Evolutionary conservation across 1,140 invertebrate species (phyloP).

Genomic region (Pseudobourletiella spinata): DNA sequence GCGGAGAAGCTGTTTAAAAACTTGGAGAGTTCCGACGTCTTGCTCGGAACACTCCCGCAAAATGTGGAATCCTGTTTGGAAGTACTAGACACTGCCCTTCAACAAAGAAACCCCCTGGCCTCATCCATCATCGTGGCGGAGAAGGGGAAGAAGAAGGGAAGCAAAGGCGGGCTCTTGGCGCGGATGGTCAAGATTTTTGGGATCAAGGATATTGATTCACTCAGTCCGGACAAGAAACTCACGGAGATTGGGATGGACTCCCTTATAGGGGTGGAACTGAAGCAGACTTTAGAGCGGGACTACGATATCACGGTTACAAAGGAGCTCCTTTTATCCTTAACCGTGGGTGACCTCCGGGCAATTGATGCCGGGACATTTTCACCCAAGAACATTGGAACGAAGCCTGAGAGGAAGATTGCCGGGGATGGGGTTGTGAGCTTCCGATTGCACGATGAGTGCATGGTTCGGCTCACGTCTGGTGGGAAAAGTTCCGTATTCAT

Average conservation of each 20-base stretch:
- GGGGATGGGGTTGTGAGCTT: neutral
- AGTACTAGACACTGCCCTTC: slow-evolving; percentile 73
- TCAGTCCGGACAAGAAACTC: slow-evolving; percentile 55
- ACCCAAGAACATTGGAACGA: neutral
- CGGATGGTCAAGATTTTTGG: slow-evolving; percentile 78
- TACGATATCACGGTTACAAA: slow-evolving; percentile 45
- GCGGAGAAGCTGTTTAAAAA: no score
- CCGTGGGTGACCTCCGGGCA: neutral
- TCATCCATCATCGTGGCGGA: neutral
- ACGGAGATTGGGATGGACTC: slow-evolving; percentile 95
- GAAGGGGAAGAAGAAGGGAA: neutral
- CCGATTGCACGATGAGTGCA: neutral
- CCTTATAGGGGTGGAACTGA: slow-evolving; percentile 82
- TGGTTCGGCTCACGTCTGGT: neutral
- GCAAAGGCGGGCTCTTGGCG: slow-evolving; percentile 51
- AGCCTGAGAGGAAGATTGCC: neutral
- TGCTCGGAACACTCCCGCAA: slow-evolving; percentile 77
- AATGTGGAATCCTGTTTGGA: no score
- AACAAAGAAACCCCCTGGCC: neutral
- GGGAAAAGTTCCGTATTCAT: neutral
- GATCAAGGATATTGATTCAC: slow-evolving; percentile 68
- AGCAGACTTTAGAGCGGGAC: slow-evolving; percentile 71
- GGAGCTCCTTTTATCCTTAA: neutral
- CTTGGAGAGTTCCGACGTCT: no score
- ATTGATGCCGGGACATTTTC: neutral